Evolutionary conservation across 2,113 vertebrate genomes (phyloP).

Genomic region (Craseonycteris thonglongyai): DNA sequence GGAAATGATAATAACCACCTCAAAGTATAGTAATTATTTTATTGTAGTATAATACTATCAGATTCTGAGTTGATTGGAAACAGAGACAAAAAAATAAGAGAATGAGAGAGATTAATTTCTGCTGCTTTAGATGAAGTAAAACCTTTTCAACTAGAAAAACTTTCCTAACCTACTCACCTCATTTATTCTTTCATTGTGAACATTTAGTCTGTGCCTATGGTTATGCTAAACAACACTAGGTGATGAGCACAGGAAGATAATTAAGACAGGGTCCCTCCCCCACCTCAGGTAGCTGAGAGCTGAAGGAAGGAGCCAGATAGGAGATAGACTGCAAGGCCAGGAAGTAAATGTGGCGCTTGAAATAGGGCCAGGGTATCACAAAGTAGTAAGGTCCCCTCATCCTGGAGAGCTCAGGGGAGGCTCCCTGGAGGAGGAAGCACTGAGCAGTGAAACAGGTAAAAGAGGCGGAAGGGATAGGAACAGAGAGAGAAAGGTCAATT

Average conservation of each 20-base stretch:
- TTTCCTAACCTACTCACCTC: neutral
- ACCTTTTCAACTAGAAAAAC: neutral
- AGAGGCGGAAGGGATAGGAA: neutral
- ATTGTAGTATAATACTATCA: neutral
- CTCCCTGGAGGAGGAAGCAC: neutral
- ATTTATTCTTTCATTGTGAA: neutral
- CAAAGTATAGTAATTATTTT: neutral
- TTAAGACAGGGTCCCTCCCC: too few relatives aligned
- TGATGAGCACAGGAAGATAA: neutral
- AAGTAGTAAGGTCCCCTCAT: fast-evolving
- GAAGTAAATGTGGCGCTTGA: too few relatives aligned
- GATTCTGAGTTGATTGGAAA: neutral
- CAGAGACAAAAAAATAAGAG: neutral
- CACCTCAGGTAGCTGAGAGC: neutral
- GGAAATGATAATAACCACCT: neutral
- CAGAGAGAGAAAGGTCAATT: neutral
- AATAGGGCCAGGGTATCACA: fast-evolving
- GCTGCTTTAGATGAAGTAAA: neutral
- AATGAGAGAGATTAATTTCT: neutral
- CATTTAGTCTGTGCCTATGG: neutral
- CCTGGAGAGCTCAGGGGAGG: neutral
- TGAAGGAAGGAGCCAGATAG: neutral
- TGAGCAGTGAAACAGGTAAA: neutral
- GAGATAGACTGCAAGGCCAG: neutral
- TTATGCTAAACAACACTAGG: neutral